Conservation (phyloP, 2,113 vertebrate genomes). For the Rattus norvegicus region GRCr8 NC_086023.1:130763001-130763500, state of each 20-base stretch:
- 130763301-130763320: not conserved
- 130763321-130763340: not conserved
- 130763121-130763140: conserved; percentile 11
- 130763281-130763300: conserved; percentile 27
- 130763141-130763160: not conserved
- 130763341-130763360: not conserved
- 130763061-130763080: not conserved
- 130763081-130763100: not conserved
- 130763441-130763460: not conserved
- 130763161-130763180: conserved; percentile 45
- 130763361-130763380: not conserved
- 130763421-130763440: not conserved
- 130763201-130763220: not conserved
- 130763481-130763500: not conserved
- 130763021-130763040: not conserved
- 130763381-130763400: not conserved
- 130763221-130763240: not conserved
- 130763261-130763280: not conserved
- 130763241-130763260: not conserved
- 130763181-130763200: conserved; percentile 5
- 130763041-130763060: not conserved
- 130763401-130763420: not conserved
- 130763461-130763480: not conserved
- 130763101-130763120: not conserved
- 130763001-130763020: not conserved